These are phyloP conservation scores for Dendroctonus ponderosae DNA, from an alignment of 1,140 invertebrate species.

Conservation along the genomic window DNA sequence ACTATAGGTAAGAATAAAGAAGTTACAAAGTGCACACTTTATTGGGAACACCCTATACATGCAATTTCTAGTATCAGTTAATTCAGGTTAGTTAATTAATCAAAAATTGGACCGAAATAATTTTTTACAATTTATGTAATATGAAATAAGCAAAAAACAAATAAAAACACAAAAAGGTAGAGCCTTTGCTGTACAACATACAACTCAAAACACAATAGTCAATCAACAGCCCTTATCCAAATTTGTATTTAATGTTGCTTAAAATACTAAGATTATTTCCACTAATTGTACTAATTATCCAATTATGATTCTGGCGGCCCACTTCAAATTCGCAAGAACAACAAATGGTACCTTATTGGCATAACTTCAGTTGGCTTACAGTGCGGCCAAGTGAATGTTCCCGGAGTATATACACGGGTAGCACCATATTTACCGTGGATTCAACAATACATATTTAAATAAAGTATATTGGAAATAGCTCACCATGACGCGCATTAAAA, in stretches of 20 bases:
- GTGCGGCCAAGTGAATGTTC: constrained; percentile 55
- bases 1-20: no score
- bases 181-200: neutral
- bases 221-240: neutral
- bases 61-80: no score
- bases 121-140: no score
- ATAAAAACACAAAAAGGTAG: no score
- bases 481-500: no score
- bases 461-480: neutral
- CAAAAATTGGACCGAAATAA: no score
- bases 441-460: constrained; percentile 44
- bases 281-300: constrained; percentile 19
- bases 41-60: no score
- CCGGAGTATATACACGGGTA: constrained; percentile 63
- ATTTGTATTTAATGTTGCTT: neutral
- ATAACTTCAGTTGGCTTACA: constrained; percentile 61
- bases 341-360: constrained; percentile 56
- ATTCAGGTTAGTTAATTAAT: no score
- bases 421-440: constrained; percentile 63
- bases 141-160: no score
- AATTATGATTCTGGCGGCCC: constrained; percentile 71
- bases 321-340: constrained; percentile 53
- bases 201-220: neutral
- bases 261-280: constrained; percentile 2
- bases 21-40: no score